These are phyloP conservation scores for Haemorhous mexicanus DNA, from an alignment of 2,113 vertebrate genomes.

Conservation along the genomic window DNA sequence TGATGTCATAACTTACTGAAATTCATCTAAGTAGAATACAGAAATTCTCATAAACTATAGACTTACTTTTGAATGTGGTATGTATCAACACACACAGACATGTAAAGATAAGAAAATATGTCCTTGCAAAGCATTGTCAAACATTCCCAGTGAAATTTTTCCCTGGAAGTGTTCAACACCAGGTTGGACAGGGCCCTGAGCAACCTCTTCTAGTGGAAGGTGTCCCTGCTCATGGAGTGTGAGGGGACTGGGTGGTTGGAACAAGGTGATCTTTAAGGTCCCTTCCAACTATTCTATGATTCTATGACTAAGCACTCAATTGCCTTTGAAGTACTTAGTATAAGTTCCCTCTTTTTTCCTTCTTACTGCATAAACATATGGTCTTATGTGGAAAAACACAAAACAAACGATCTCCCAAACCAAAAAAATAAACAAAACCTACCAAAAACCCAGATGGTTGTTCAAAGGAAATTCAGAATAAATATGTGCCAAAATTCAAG, in stretches of 20 bases:
- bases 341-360: not conserved
- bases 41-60: not conserved
- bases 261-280: not conserved
- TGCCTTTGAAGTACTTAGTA: not conserved
- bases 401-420: not conserved
- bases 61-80: not conserved
- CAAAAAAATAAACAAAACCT: not conserved
- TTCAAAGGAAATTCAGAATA: not conserved
- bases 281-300: not conserved
- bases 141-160: not conserved
- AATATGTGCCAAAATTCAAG: not conserved
- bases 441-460: not conserved
- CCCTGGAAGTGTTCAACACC: not conserved
- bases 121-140: not conserved
- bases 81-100: not conserved
- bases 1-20: not conserved
- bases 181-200: not conserved
- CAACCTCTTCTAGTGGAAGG: not conserved
- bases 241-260: fast-evolving
- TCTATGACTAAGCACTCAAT: not conserved
- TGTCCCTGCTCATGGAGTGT: not conserved
- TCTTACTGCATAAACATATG: not conserved
- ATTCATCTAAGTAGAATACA: not conserved
- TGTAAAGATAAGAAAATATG: not conserved
- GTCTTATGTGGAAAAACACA: not conserved